Percentiles rank a stretch among this genome's conserved stretches.
phyloP scores from a whole-genome alignment of 2,888 invertebrate species.

The Drosophila macrospina region DNA sequence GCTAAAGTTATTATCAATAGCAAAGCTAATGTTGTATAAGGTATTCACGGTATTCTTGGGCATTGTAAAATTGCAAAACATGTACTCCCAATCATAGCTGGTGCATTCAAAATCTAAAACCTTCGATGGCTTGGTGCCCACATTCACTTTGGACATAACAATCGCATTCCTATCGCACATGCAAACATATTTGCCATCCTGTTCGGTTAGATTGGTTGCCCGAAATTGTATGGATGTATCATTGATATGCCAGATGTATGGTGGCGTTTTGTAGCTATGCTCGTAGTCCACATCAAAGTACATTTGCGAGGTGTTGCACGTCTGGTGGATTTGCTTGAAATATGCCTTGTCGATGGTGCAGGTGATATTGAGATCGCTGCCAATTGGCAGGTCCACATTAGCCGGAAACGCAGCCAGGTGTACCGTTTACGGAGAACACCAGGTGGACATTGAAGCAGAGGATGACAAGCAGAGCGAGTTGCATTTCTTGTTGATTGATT shows the following conservation, averaged over 20 bases:
- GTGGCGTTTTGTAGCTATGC: conserved; percentile 1
- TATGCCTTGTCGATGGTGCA: conserved; percentile 77
- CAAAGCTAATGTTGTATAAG: conserved; percentile 85
- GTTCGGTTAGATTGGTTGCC: conserved; percentile 68
- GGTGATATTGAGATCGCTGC: conserved; percentile 78
- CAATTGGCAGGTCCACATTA: conserved; percentile 71
- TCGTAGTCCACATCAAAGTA: background rate
- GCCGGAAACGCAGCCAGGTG: conserved; percentile 76
- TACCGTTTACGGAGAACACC: conserved; percentile 22
- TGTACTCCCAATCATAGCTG: conserved; percentile 90
- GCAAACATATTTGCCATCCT: conserved; percentile 71
- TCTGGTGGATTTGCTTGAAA: conserved; percentile 25
- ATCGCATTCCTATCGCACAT: conserved; percentile 78
- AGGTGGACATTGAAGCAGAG: conserved; percentile 13
- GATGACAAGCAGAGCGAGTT: background rate
- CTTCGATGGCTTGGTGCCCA: conserved; percentile 87
- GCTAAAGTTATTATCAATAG: conserved; percentile 42
- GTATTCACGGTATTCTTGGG: conserved; percentile 87
- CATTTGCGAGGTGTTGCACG: background rate
- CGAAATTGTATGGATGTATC: conserved; percentile 74
- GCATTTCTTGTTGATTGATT: conserved; percentile 6
- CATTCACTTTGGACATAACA: conserved; percentile 66
- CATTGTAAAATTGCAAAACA: conserved; percentile 91
- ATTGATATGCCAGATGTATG: conserved; percentile 55
- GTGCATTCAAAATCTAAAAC: conserved; percentile 90